A percentile compares a stretch with the other conserved stretches of the same genome.
phyloP scores from a whole-genome alignment of 2,113 vertebrate species.

The Plotosus lineatus region DNA sequence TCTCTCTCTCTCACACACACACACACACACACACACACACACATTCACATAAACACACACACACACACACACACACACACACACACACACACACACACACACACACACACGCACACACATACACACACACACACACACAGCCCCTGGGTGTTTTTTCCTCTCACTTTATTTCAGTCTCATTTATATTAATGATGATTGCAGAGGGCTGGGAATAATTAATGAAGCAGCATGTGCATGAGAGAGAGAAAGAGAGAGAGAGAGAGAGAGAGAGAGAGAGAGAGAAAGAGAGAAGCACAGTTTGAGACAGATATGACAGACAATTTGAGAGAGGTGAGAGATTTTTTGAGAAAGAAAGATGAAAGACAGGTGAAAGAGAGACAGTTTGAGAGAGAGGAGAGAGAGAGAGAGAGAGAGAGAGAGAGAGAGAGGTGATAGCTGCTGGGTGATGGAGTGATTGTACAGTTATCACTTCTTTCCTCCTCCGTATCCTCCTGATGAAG shows the following conservation, averaged over 20 bases:
- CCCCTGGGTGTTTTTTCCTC: neutral
- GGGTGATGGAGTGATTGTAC: neutral
- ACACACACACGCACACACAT: neutral
- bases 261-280: neutral
- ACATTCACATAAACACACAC: neutral
- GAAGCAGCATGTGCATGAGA: too few species aligned
- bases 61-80: neutral
- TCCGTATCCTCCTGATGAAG: neutral
- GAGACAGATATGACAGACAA: too few species aligned
- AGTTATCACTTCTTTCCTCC: neutral
- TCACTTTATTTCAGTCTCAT: neutral
- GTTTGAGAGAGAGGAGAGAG: too few species aligned
- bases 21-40: neutral
- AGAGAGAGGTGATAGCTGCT: neutral
- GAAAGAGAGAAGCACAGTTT: neutral
- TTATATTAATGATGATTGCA: slow-evolving; percentile 8
- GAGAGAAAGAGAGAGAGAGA: neutral
- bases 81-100: slow-evolving; percentile 1
- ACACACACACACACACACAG: neutral
- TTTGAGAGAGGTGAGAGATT: too few species aligned
- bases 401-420: neutral
- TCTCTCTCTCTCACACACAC: neutral
- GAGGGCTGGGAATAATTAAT: slow-evolving; percentile 7
- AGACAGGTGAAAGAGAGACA: neutral
- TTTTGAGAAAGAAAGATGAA: neutral